Conservation (phyloP, 2,797 vertebrate species). For the Lepus oiostolus region DNA sequence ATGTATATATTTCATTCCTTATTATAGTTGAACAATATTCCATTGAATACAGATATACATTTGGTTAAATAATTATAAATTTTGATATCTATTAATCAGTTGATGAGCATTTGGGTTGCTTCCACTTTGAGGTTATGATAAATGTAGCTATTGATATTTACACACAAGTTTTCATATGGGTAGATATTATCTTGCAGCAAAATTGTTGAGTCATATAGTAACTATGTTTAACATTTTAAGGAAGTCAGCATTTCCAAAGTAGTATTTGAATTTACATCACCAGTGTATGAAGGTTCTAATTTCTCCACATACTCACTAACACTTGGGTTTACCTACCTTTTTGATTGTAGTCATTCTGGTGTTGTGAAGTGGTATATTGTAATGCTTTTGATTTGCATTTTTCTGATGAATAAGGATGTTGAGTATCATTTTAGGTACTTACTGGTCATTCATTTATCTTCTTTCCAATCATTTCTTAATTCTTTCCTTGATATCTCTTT, state of each 20-base stretch:
- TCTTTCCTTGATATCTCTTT: neutral
- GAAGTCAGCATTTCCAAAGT: neutral
- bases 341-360: neutral
- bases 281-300: neutral
- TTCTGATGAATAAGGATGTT: neutral
- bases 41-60: neutral
- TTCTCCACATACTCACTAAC: neutral
- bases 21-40: constrained; percentile 7
- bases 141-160: neutral
- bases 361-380: neutral
- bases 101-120: neutral
- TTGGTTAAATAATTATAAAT: neutral
- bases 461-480: constrained; percentile 8
- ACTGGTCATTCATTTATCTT: neutral
- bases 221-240: neutral
- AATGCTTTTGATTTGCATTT: constrained; percentile 58
- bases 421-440: neutral
- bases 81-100: neutral
- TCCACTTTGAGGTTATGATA: neutral
- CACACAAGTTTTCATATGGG: neutral
- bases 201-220: neutral
- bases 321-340: neutral
- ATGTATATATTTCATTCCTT: neutral
- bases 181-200: neutral
- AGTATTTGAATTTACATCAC: neutral